phyloP scores from a whole-genome alignment of 2,797 vertebrate species.

The Acropternis orthonyx region DNA sequence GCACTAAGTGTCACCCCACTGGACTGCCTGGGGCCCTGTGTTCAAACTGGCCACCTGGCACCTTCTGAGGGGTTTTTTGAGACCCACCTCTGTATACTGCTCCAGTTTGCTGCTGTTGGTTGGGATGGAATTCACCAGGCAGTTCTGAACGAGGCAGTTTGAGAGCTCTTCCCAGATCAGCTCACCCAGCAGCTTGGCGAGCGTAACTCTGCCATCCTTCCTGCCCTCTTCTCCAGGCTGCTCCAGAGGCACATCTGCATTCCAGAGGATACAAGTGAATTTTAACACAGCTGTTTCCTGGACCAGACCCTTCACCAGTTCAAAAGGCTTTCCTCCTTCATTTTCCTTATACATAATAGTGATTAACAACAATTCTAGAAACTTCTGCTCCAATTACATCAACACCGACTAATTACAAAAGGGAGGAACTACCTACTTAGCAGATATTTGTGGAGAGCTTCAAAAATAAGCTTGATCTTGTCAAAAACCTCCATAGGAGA shows the following conservation, averaged over 20 bases:
- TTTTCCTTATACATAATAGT: not conserved
- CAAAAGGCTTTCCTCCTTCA: not conserved
- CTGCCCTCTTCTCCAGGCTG: slow-evolving; percentile 34
- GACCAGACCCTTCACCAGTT: not conserved
- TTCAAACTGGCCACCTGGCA: not conserved
- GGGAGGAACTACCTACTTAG: slow-evolving; percentile 76
- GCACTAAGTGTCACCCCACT: not conserved
- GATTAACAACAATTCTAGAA: not conserved
- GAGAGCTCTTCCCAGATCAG: slow-evolving; percentile 92
- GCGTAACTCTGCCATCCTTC: not conserved
- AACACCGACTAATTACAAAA: not conserved
- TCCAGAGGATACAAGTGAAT: not conserved
- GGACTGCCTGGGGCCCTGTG: too few species aligned
- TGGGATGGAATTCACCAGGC: slow-evolving; percentile 91
- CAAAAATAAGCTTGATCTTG: slow-evolving; percentile 85
- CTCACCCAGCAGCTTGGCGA: slow-evolving; percentile 85
- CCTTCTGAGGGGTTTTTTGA: not conserved
- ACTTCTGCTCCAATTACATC: not conserved
- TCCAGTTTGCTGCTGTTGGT: slow-evolving; percentile 90
- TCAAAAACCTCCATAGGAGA: slow-evolving; percentile 86
- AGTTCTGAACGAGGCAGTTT: slow-evolving; percentile 89
- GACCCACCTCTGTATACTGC: slow-evolving; percentile 85
- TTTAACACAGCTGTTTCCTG: not conserved
- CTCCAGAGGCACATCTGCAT: slow-evolving; percentile 79
- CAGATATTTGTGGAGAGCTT: slow-evolving; percentile 83